Conservation (phyloP, 2,888 invertebrate species). For the Herminia tarsipennalis region DNA sequence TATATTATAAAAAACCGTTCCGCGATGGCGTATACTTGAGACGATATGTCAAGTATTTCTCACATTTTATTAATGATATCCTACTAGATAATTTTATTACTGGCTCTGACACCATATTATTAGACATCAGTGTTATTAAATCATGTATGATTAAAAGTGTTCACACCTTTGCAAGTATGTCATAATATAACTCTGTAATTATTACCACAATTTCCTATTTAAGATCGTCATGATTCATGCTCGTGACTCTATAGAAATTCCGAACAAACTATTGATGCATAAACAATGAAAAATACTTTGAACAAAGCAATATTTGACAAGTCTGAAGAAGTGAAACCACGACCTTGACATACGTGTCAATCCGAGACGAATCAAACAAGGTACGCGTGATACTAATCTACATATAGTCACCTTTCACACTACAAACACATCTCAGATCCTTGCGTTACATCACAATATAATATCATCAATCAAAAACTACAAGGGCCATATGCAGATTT, state of each 20-base stretch:
- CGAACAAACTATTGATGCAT: constrained; percentile 50
- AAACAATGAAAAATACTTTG: constrained; percentile 48
- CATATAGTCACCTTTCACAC: constrained; percentile 81
- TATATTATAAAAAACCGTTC: no score
- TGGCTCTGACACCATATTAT: constrained; percentile 29
- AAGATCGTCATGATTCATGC: constrained; percentile 32
- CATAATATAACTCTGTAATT: constrained; percentile 37
- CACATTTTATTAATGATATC: constrained; percentile 70
- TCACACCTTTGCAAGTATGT: constrained; percentile 57
- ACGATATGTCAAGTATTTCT: constrained; percentile 76
- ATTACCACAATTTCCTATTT: constrained; percentile 43
- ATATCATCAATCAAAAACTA: constrained; percentile 73
- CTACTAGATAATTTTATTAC: constrained; percentile 54
- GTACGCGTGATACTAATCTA: constrained; percentile 73
- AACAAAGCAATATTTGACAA: constrained; percentile 66
- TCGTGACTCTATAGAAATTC: constrained; percentile 64
- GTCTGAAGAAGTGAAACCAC: constrained; percentile 64
- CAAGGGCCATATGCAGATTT: constrained; percentile 71
- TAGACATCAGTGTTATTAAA: constrained; percentile 27
- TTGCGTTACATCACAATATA: constrained; percentile 64
- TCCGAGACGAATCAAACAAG: constrained; percentile 64
- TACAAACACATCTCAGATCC: constrained; percentile 60
- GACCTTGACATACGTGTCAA: constrained; percentile 74
- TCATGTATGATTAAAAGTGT: constrained; percentile 47
- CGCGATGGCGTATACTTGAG: constrained; percentile 50